Percentiles rank a stretch among this genome's conserved stretches.
phyloP scores from a whole-genome alignment of 2,113 vertebrate species.

The Proterorhinus semilunaris region DNA sequence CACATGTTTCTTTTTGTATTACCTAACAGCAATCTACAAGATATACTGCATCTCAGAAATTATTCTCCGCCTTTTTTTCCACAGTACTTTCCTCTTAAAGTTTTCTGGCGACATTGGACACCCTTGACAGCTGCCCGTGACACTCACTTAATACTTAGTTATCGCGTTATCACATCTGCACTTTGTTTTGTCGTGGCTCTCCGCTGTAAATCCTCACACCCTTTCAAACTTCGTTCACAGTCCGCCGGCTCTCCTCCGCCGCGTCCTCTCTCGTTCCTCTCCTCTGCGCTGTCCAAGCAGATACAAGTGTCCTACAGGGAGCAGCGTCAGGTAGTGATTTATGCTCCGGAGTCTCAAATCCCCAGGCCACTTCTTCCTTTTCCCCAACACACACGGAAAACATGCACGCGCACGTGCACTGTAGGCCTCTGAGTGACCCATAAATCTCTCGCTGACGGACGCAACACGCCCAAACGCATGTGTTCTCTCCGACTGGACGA shows the following conservation, averaged over 20 bases:
- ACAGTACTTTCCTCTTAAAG: too few species aligned
- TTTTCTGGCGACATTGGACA: too few species aligned
- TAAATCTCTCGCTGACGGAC: conserved; percentile 25
- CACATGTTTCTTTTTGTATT: too few species aligned
- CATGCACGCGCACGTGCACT: conserved; percentile 4
- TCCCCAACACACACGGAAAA: neutral
- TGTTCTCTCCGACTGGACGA: conserved; percentile 13
- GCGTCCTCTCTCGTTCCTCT: neutral
- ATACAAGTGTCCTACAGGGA: conserved; percentile 40
- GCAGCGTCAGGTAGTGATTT: conserved; percentile 45
- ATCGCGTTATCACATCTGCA: conserved; percentile 1
- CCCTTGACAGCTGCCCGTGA: too few species aligned
- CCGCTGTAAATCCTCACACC: neutral
- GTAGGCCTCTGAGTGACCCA: conserved; percentile 32
- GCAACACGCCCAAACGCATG: conserved; percentile 17
- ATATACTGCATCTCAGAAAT: too few species aligned
- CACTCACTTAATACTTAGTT: neutral
- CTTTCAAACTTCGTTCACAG: neutral
- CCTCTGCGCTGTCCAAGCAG: conserved; percentile 15
- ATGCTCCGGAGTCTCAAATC: conserved; percentile 39
- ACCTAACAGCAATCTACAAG: too few species aligned
- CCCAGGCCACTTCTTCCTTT: conserved; percentile 17
- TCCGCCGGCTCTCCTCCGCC: neutral
- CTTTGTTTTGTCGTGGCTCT: neutral
- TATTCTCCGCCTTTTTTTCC: too few species aligned